Conservation (phyloP, 2,113 vertebrate species). For the Petrocephalus microphthalmus region DNA sequence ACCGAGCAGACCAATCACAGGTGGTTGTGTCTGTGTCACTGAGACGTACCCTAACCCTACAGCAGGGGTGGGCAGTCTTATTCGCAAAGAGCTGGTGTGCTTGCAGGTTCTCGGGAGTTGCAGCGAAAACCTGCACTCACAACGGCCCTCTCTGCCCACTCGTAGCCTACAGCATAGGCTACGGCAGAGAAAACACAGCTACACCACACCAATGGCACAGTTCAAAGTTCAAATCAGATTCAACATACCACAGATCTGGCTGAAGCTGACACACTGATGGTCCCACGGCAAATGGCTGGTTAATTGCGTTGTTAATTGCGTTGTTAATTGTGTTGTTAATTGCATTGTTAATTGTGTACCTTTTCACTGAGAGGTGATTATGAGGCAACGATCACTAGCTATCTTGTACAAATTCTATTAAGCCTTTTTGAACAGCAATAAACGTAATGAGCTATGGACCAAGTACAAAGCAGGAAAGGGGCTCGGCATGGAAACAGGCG, state of each 20-base stretch:
- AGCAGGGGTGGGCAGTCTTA: too few species aligned
- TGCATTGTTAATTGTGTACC: conserved; percentile 16
- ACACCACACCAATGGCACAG: not conserved
- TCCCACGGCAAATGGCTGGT: not conserved
- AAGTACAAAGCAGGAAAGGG: conserved; percentile 29
- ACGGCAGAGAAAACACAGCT: too few species aligned
- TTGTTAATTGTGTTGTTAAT: not conserved
- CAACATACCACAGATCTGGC: not conserved
- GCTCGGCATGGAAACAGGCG: conserved; percentile 20
- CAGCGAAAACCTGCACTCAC: too few species aligned
- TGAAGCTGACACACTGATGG: not conserved
- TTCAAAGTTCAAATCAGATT: not conserved
- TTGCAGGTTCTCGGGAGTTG: too few species aligned
- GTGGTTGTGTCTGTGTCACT: too few species aligned
- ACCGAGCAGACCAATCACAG: not conserved
- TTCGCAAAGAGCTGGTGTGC: too few species aligned
- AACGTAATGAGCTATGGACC: conserved; percentile 33
- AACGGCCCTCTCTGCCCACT: too few species aligned
- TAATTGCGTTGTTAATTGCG: too few species aligned
- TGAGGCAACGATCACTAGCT: not conserved
- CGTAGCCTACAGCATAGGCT: too few species aligned
- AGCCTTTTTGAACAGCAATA: conserved; percentile 23
- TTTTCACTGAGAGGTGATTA: not conserved
- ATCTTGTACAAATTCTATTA: conserved; percentile 25
- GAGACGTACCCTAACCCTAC: too few species aligned